A percentile compares a stretch with the other conserved stretches of the same genome.
phyloP scores from a whole-genome alignment of 2,888 invertebrate genomes.

The Cosmia pyralina region DNA sequence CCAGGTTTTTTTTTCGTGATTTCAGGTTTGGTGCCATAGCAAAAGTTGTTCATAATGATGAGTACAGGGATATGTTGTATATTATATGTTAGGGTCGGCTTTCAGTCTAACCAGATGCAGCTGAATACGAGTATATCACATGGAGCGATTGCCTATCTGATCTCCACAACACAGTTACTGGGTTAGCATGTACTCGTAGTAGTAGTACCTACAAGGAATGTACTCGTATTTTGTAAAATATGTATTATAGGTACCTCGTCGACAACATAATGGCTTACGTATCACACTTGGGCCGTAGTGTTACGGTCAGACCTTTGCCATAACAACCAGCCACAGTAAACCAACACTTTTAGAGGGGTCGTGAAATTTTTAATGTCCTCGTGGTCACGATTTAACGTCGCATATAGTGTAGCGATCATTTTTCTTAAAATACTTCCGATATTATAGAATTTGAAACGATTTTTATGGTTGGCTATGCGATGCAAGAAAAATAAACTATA shows the following conservation, averaged over 20 bases:
- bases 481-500: not conserved
- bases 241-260: conserved; percentile 3
- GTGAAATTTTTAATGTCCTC: conserved; percentile 85
- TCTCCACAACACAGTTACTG: not conserved
- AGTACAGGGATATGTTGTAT: no score
- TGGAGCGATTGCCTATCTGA: not conserved
- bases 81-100: not conserved
- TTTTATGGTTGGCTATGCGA: conserved; percentile 9
- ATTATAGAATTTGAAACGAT: conserved; percentile 30
- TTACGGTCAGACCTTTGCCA: conserved; percentile 75
- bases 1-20: no score
- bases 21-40: no score
- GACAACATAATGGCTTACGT: conserved; percentile 27
- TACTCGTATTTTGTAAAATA: not conserved
- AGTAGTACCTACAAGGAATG: not conserved
- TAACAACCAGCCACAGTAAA: conserved; percentile 84
- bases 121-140: not conserved
- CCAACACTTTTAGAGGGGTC: conserved; percentile 86
- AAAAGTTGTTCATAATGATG: no score
- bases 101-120: not conserved
- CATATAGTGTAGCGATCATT: conserved; percentile 49
- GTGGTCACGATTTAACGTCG: conserved; percentile 83
- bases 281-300: conserved; percentile 62
- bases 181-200: no score
- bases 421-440: conserved; percentile 48